Evolutionary conservation across 2,113 vertebrate species (phyloP).

Genomic region (Gasterosteus nipponicus): DNA sequence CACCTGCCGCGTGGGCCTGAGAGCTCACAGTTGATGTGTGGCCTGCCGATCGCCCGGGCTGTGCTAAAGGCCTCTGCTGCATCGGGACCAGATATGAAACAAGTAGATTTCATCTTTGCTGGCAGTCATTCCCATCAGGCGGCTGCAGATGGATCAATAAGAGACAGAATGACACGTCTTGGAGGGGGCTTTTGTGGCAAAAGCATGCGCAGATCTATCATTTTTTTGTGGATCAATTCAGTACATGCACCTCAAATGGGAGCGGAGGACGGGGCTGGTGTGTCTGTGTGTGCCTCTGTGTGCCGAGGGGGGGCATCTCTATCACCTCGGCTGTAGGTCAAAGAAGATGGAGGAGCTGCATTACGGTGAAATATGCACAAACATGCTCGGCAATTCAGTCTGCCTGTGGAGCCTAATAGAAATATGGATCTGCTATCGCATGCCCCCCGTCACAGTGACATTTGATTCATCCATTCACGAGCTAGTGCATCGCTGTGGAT

Average conservation of each 20-base stretch:
- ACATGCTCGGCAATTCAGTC: constrained; percentile 55
- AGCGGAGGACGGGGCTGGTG: constrained; percentile 1
- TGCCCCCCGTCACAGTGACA: constrained; percentile 40
- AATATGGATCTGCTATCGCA: constrained; percentile 57
- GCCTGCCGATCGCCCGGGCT: constrained; percentile 10
- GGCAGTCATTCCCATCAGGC: constrained; percentile 47
- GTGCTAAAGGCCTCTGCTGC: constrained; percentile 26
- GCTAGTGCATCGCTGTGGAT: neutral
- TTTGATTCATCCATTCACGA: constrained; percentile 49
- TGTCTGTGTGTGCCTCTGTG: constrained; percentile 6
- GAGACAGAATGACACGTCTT: constrained; percentile 50
- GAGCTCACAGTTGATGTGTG: constrained; percentile 17
- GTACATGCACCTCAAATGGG: constrained; percentile 42
- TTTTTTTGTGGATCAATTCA: constrained; percentile 47
- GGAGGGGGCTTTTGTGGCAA: constrained; percentile 50
- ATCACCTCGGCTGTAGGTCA: constrained; percentile 41
- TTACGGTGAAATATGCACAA: constrained; percentile 71
- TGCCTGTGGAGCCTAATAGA: constrained; percentile 32
- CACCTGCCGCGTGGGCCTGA: neutral
- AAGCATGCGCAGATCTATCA: constrained; percentile 46
- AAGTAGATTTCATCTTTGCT: constrained; percentile 57
- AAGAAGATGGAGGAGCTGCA: constrained; percentile 50
- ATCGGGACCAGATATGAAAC: constrained; percentile 46
- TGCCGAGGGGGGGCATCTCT: neutral
- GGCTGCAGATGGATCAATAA: constrained; percentile 63